Evolutionary conservation across 2,797 vertebrate genomes (phyloP), one percentile per base, ranked within the genome.

Genomic region (Echeneis naucrates): DNA sequence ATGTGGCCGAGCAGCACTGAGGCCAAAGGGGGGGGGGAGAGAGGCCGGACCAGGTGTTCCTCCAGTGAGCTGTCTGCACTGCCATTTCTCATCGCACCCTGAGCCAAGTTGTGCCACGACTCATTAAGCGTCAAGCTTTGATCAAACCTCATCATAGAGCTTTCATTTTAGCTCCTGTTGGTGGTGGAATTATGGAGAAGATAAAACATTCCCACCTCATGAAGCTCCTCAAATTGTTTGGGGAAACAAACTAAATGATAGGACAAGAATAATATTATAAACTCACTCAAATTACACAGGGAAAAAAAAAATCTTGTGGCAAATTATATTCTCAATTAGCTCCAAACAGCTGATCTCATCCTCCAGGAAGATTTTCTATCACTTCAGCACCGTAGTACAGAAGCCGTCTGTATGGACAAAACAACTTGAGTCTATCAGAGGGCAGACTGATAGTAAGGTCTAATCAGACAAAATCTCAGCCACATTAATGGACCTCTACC

Each of bases 31-130:
- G 35, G 47, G 14, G 11, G 8, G 9, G 9, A 4, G 9, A 4
- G 53, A 10, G 37, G 62, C 12, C 51, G 53, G 72, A 53, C 83
- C 86, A 89, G 88, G 88, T 91, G 89, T 88, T 92, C 80, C 77
- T 83, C 55, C 64, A 50, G 71, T 6, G 17, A 80, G 58, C 83
- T 84, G 85, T 79, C 85, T 61, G 59, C 77, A 64, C 62, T 78
- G 85, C 85, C 85, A 81, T 88, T 80, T 72, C 57, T 89, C 70
- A 48, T 42, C 32, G 63, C 80, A 78, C 67, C 65, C 21, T 1
- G 5, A 63, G 68, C 82, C 82, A 87, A 60, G 51, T 61, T 16
- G 2, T 8, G 68, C 68, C 85, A 87, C 52, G 40, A 83, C 67
- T 81, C 78, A 76, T 77, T 81, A 84, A 78, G 63, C 70, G 59